phyloP scores from a whole-genome alignment of 2,113 vertebrate genomes.

The Elephas maximus region DNA sequence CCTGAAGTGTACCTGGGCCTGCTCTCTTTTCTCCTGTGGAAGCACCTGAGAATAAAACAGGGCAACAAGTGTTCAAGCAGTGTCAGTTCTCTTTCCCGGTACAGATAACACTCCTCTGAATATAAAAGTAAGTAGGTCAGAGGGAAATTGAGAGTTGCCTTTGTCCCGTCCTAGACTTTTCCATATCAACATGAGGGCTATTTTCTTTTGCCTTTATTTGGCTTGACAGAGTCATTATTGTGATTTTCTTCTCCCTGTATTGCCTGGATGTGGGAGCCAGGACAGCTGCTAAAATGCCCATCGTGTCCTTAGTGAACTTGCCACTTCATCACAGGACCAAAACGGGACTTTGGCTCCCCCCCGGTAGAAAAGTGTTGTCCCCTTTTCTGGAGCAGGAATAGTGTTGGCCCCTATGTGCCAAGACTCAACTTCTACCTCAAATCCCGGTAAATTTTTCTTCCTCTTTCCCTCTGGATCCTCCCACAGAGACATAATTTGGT shows the following conservation, averaged over 20 bases:
- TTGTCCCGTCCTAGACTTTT: conserved; percentile 43
- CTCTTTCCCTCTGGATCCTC: neutral
- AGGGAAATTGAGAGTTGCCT: conserved; percentile 61
- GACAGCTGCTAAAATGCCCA: neutral
- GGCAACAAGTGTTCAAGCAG: conserved; percentile 50
- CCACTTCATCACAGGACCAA: neutral
- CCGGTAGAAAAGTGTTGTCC: neutral
- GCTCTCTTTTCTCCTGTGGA: conserved; percentile 62
- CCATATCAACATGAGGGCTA: conserved; percentile 21
- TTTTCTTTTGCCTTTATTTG: conserved; percentile 50
- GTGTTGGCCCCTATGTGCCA: neutral
- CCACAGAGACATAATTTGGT: neutral
- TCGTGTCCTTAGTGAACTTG: neutral
- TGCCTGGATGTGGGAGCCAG: neutral
- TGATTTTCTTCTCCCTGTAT: neutral
- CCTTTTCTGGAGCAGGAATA: neutral
- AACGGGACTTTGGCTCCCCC: neutral
- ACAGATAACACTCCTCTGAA: conserved; percentile 47
- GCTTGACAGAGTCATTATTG: neutral
- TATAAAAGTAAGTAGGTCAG: conserved; percentile 62
- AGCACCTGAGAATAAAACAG: conserved; percentile 67
- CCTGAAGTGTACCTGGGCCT: conserved; percentile 33
- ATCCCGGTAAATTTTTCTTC: neutral
- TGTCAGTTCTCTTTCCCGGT: conserved; percentile 44
- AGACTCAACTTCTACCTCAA: neutral